These are phyloP conservation scores for rabbit (Oryctolagus cuniculus) DNA, from an alignment of 2,113 vertebrate genomes.

Conservation along the genomic window DNA sequence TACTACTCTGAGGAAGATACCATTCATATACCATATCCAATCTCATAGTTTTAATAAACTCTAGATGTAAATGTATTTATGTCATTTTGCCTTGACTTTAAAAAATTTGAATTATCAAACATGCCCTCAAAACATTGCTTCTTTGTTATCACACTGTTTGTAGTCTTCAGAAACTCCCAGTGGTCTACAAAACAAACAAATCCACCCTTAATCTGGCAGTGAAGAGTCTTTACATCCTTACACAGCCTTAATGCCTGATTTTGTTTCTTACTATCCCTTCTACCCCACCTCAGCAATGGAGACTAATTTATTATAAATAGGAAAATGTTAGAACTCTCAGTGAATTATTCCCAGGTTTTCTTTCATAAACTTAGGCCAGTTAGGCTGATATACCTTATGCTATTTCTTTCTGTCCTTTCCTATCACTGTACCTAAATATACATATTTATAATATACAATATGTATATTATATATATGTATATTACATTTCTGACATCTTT, in stretches of 20 bases:
- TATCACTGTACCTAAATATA: neutral
- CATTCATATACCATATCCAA: neutral
- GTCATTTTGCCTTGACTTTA: neutral
- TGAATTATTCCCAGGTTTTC: neutral
- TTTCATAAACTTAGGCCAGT: neutral
- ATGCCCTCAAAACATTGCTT: neutral
- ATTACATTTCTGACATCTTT: neutral
- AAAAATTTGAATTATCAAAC: neutral
- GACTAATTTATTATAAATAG: constrained; percentile 25
- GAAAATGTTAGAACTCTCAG: neutral
- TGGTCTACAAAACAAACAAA: neutral
- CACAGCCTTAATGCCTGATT: neutral
- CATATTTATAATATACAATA: too few relatives aligned
- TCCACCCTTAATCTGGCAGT: neutral
- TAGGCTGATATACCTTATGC: neutral
- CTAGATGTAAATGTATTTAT: constrained; percentile 33
- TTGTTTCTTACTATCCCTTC: neutral
- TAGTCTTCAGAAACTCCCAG: neutral
- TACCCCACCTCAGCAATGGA: neutral
- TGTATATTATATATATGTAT: too few relatives aligned
- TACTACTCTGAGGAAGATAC: neutral
- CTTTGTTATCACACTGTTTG: neutral
- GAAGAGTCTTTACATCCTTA: neutral
- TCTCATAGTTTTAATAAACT: constrained; percentile 38
- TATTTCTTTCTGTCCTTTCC: neutral